Base-by-base conservation (phyloP, 2,888 invertebrate genomes). In the Phragmatobia fuliginosa region DNA sequence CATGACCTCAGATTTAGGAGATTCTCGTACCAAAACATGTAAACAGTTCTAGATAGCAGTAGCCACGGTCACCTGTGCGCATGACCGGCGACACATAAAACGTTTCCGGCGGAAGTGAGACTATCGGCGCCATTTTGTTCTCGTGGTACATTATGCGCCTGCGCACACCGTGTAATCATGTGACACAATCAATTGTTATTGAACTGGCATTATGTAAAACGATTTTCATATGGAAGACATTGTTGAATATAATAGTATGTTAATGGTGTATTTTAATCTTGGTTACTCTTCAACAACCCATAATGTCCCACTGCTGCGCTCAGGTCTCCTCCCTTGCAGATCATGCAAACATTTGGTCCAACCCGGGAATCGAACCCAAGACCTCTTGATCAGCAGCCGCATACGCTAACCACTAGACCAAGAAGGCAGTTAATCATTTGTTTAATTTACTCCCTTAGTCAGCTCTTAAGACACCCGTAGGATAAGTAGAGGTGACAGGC, bases 21-120 rank as follows among this genome's bases (percentile, higher is more conserved):
- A 38, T 65, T 49, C 56, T 61, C 36, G 8, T 28, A 28, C 28
- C 16, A 36, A 56, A 31, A 45, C 36, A 65, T 21, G 31, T 41
- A 63, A 68, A 58, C 41, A 69, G 41, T 58, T 64, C 32, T 69
- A 83, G 79, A 81, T 83, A 74, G 70, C 80, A 73, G 61, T 41
- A 68, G 58, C 75, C 82, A 89, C 84, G 93, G 92, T 83, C 92
- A 90, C 85, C 87, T 87, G 88, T 82, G 85, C 91, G 91, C 92
- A 90, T 92, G 90, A 92, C 88, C 88, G 91, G 85, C 88, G 86
- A 68, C 85, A 87, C 87, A 93, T 92, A 93, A 94, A 90, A 81
- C 84, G 62, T 84, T 91, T 94, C 94, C 94, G 93, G 68, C 93
- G 94, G 94, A 94, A 90, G 85, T 66, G 64, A 74, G 85, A 85